Percentiles rank a stretch among this genome's conserved stretches.
Evolutionary conservation across 2,888 invertebrate species (phyloP).

Genomic region (Tenthredo notha): DNA sequence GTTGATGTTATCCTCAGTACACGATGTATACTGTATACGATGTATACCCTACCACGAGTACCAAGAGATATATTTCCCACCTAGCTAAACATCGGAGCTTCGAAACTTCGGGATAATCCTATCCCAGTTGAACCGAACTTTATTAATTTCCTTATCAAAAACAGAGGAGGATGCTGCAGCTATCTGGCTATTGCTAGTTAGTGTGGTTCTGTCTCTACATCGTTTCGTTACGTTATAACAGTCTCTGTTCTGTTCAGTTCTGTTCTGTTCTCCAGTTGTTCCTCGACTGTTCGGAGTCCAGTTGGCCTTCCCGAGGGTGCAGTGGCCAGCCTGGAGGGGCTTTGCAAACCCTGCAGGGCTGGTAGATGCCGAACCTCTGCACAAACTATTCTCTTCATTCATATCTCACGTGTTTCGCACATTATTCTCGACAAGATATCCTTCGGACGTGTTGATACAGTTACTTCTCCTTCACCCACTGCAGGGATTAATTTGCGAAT

Average conservation of each 20-base stretch:
- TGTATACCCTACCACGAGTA: not conserved
- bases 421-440: not conserved
- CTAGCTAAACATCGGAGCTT: not conserved
- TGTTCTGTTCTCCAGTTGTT: slow-evolving; percentile 53
- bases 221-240: not conserved
- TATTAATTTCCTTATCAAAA: slow-evolving; percentile 76
- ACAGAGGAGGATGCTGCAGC: slow-evolving; percentile 65
- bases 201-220: slow-evolving; percentile 62
- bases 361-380: slow-evolving; percentile 69
- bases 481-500: not conserved
- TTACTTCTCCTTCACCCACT: not conserved
- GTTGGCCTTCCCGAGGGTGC: slow-evolving; percentile 71
- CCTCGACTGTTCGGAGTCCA: slow-evolving; percentile 59
- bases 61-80: not conserved
- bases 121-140: slow-evolving; percentile 65
- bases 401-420: not conserved
- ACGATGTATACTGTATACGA: not conserved
- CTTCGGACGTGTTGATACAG: not conserved
- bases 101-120: slow-evolving; percentile 34
- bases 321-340: slow-evolving; percentile 67
- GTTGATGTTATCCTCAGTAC: not conserved
- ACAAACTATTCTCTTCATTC: slow-evolving; percentile 2
- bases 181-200: slow-evolving; percentile 68
- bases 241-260: slow-evolving; percentile 18
- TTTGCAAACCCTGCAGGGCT: slow-evolving; percentile 74